Base-by-base conservation (phyloP, 2,797 vertebrate species). In the Lateolabrax maculatus region DNA sequence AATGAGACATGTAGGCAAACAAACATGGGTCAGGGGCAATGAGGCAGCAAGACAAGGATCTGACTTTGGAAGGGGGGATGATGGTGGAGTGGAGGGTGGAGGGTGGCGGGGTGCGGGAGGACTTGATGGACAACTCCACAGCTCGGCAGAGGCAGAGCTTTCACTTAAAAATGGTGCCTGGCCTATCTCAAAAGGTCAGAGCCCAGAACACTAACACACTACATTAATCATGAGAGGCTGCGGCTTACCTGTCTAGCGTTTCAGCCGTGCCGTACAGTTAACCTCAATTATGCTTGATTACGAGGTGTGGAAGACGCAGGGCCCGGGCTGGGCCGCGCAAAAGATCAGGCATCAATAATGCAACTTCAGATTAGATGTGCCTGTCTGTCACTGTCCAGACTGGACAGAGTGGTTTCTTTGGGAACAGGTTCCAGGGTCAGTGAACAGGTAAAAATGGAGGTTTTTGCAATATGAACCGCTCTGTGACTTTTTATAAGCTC, bases 151-250 rank as follows among this genome's bases (percentile, higher is more conserved):
- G 91, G 93, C 93, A 92, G 87, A 94, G 93, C 93, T 95, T 95
- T 95, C 94, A 95, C 95, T 95, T 93, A 95, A 94, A 94, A 95
- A 95, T 95, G 94, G 94, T 90, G 93, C 94, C 95, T 95, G 95
- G 93, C 93, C 93, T 94, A 92, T 95, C 93, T 96, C 94, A 95
- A 95, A 95, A 95, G 95, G 95, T 95, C 94, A 95, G 90, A 90
- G 93, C 91, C 89, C 88, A 86, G 93, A 92, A 90, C 84, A 82
- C 91, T 81, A 90, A 89, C 93, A 89, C 92, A 94, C 94, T 95
- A 92, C 93, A 95, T 95, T 94, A 96, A 95, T 95, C 93, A 95
- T 93, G 93, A 94, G 91, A 69, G 75, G 86, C 89, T 89, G 89
- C 81, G 88, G 93, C 92, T 93, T 94, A 95, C 94, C 94, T 95